Evolutionary conservation across 2,113 vertebrate species (phyloP).

Genomic region (Oryzias celebensis): DNA sequence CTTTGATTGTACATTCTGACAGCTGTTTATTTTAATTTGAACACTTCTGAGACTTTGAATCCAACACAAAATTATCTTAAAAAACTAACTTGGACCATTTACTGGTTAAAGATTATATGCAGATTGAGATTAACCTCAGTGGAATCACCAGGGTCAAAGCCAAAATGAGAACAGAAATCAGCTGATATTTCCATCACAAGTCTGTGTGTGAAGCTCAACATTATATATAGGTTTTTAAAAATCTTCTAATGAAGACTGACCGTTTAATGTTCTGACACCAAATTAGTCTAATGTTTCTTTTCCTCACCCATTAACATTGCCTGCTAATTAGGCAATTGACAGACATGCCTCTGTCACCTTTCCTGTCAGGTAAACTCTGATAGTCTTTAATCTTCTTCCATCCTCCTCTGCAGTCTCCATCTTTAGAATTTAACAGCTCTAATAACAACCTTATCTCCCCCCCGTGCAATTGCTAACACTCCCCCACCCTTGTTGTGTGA

Average conservation of each 20-base stretch:
- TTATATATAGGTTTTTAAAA: slow-evolving; percentile 2
- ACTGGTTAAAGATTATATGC: background rate
- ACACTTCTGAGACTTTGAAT: no score
- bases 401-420: slow-evolving; percentile 11
- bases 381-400: slow-evolving; percentile 21
- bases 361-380: slow-evolving; percentile 10
- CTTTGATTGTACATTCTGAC: no score
- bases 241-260: background rate
- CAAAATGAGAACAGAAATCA: slow-evolving; percentile 6
- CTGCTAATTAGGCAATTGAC: slow-evolving; percentile 18
- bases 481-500: slow-evolving; percentile 12
- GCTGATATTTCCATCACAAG: slow-evolving; percentile 15
- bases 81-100: background rate
- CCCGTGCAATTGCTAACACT: slow-evolving; percentile 54
- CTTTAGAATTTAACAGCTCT: slow-evolving; percentile 49
- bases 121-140: slow-evolving; percentile 19
- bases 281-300: slow-evolving; percentile 4
- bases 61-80: no score
- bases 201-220: slow-evolving; percentile 14
- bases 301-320: slow-evolving; percentile 8
- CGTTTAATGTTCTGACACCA: slow-evolving; percentile 6
- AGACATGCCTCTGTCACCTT: slow-evolving; percentile 14
- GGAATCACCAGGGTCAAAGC: slow-evolving; percentile 26
- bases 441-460: slow-evolving; percentile 60
- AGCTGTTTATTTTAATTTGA: no score